A percentile compares a stretch with the other conserved stretches of the same genome.
phyloP scores from a whole-genome alignment of 2,888 invertebrate genomes.

The Drosophila yooni region DNA sequence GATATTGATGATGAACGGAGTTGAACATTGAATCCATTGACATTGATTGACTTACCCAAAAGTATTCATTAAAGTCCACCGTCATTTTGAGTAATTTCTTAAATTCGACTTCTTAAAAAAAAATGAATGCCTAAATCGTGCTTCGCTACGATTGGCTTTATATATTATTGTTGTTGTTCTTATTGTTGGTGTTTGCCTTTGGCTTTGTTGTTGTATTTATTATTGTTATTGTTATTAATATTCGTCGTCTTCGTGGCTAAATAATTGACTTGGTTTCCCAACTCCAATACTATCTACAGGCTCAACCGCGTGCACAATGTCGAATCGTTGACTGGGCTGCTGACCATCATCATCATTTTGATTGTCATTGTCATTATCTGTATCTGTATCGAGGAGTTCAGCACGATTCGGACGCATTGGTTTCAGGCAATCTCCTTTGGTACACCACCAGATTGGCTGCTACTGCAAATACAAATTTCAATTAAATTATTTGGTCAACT shows the following conservation, averaged over 20 bases:
- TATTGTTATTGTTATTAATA: constrained; percentile 16
- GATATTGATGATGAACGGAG: neutral
- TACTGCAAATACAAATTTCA: constrained; percentile 35
- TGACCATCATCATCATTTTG: constrained; percentile 48
- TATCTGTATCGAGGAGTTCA: constrained; percentile 25
- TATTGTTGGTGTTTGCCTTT: constrained; percentile 29
- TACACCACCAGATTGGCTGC: constrained; percentile 3
- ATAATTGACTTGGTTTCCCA: constrained; percentile 67
- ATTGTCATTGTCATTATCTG: constrained; percentile 46
- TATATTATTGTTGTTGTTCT: constrained; percentile 6
- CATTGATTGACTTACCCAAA: constrained; percentile 82
- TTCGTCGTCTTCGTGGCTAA: constrained; percentile 33
- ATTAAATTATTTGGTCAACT: neutral
- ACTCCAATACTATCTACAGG: constrained; percentile 23
- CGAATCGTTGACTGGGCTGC: constrained; percentile 36
- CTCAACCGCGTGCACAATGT: constrained; percentile 41
- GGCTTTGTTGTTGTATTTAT: constrained; percentile 26
- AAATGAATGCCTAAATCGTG: constrained; percentile 11
- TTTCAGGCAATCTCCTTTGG: constrained; percentile 16
- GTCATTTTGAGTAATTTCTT: constrained; percentile 81
- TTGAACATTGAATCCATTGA: neutral
- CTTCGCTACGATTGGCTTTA: constrained; percentile 27
- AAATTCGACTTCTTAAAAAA: constrained; percentile 32
- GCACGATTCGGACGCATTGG: constrained; percentile 58
- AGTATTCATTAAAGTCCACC: constrained; percentile 85